Percentiles rank a stretch among this genome's conserved stretches.
Conservation (phyloP, 2,888 invertebrate species). For the Meghimatium bilineatum region DNA sequence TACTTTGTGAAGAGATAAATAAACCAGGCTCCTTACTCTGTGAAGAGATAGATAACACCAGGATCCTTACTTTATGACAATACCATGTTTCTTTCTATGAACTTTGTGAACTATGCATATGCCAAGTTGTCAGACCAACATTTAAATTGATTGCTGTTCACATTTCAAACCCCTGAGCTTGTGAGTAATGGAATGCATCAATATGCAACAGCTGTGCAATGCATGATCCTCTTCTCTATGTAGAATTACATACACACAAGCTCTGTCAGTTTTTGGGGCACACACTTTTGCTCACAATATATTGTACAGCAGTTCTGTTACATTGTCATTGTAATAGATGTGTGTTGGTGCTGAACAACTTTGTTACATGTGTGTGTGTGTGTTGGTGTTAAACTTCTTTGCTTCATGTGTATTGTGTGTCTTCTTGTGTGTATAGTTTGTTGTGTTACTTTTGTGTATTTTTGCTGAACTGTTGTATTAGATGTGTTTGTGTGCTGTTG, state of each 20-base stretch:
- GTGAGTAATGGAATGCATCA: not conserved
- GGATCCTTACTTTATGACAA: too few relatives aligned
- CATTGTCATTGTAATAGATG: not conserved
- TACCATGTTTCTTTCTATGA: too few relatives aligned
- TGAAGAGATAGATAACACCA: too few relatives aligned
- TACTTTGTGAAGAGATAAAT: too few relatives aligned
- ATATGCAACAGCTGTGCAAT: not conserved
- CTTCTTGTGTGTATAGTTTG: too few relatives aligned
- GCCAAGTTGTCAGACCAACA: not conserved
- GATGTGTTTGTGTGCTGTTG: too few relatives aligned
- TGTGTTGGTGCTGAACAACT: not conserved
- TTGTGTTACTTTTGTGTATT: too few relatives aligned
- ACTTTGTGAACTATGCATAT: not conserved
- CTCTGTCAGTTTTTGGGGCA: not conserved
- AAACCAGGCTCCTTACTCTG: too few relatives aligned
- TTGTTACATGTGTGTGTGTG: not conserved
- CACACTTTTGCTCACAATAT: not conserved
- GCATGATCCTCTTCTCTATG: not conserved
- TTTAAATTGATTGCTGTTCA: not conserved
- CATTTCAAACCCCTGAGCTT: not conserved
- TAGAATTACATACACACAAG: not conserved
- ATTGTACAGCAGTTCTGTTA: not conserved
- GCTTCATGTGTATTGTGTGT: too few relatives aligned
- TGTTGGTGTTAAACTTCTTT: not conserved
- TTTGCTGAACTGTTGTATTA: too few relatives aligned